Evolutionary conservation across 1,140 invertebrate species (phyloP), one percentile per base, ranked within the genome.

Genomic region (Drosophila sucinea): DNA sequence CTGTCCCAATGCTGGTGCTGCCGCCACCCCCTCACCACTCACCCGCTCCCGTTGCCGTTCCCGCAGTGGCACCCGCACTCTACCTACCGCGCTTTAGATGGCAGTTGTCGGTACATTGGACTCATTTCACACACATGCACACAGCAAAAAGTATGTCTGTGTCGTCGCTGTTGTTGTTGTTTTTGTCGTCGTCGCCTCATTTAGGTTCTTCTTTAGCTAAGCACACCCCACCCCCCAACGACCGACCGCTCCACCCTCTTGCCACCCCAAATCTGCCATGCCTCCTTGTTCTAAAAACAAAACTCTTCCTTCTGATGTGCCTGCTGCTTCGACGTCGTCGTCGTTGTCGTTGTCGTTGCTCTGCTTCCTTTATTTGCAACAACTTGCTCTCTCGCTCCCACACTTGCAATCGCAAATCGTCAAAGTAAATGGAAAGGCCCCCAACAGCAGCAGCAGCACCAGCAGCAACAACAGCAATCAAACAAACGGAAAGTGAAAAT

Each of bases 401-500:
- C 83, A 77, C 38, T 70, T 79, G 74, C 70, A 81, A 75, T 79
- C 67, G 82, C 65, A 51, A 77, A 77, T 77, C 74, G 74, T 66
- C 73, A 78, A 89, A 80, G 79, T 89, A 87, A 89, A 87, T 87
- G 84, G 84, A 89, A 89, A 90, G 84, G 84, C 80, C 85, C 73
- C 73, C 76, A 32, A 38, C 51, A 54, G 25, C 63, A 38, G 17
- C 47, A 35, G 4, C 38, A 77, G 71, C 67, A 77, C 51, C 76
- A 83, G 54, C 72, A 77, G 10, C 35, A 38, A 38, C 35, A 77
- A 62, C 76, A 83, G 58, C 73, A 77, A 79, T 77, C 81, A 84
- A 89, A 72, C 84, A 89, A 89, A 89, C 84, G 80, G 84, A 89
- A 89, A 89, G 84, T 89, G 84, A 89, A 89, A 89, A 89, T 89